These are phyloP conservation scores for Cryptocephalus primarius DNA, from an alignment of 2,888 invertebrate genomes.

Conservation along the genomic window DNA sequence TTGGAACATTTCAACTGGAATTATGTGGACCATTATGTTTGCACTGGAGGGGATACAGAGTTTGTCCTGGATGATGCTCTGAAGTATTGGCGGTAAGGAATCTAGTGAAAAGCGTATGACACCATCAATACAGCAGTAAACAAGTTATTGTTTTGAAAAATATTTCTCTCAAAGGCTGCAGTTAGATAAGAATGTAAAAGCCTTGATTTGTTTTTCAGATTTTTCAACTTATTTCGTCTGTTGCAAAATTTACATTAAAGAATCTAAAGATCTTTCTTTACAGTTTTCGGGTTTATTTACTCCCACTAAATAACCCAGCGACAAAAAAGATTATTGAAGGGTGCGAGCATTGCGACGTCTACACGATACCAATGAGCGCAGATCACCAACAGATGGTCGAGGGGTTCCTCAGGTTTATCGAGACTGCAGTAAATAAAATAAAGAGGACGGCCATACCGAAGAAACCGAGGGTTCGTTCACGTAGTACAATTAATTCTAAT, in stretches of 20 bases:
- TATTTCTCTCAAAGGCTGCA: too few relatives aligned
- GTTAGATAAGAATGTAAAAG: too few relatives aligned
- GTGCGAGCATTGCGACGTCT: slow-evolving; percentile 72
- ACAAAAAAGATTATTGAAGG: slow-evolving; percentile 70
- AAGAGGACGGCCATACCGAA: slow-evolving; percentile 50
- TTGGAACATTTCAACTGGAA: slow-evolving; percentile 97
- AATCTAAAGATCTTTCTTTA: slow-evolving; percentile 13
- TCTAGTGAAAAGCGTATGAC: not conserved
- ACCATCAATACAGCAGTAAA: too few relatives aligned
- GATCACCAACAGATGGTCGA: slow-evolving; percentile 56
- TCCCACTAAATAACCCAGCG: slow-evolving; percentile 72
- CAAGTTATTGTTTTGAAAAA: too few relatives aligned
- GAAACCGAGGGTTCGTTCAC: slow-evolving; percentile 61
- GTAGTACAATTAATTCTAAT: slow-evolving; percentile 1
- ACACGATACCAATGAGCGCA: slow-evolving; percentile 50
- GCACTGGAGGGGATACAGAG: slow-evolving; percentile 83
- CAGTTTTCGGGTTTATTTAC: slow-evolving; percentile 75
- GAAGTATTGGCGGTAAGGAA: slow-evolving; percentile 35
- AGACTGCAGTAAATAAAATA: slow-evolving; percentile 81
- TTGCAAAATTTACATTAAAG: too few relatives aligned
- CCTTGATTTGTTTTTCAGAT: too few relatives aligned
- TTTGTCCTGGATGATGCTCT: slow-evolving; percentile 77
- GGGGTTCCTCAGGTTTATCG: slow-evolving; percentile 73
- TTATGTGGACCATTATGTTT: slow-evolving; percentile 93
- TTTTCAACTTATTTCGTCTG: too few relatives aligned